Conservation (phyloP, 2,888 invertebrate species). For the Mamestra brassicae region DNA sequence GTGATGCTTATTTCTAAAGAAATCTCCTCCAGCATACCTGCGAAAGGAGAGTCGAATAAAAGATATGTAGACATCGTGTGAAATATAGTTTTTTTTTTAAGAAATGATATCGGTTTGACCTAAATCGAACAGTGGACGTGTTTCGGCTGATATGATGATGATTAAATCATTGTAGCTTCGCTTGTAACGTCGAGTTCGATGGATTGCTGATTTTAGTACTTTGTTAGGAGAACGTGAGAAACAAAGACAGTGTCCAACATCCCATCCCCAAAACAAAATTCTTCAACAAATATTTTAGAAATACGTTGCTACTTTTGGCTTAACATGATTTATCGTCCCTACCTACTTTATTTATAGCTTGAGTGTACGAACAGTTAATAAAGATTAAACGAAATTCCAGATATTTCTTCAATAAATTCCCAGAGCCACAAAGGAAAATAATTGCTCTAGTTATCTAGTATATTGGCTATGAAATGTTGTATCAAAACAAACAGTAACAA, state of each 20-base stretch:
- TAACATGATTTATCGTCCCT: neutral
- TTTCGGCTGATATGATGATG: too few species aligned
- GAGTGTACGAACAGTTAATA: neutral
- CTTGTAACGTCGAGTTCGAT: too few species aligned
- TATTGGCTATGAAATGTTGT: constrained; percentile 2
- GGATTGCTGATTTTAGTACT: too few species aligned
- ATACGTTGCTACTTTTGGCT: neutral
- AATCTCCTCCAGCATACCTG: too few species aligned
- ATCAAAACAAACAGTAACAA: constrained; percentile 6
- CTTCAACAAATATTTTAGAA: too few species aligned
- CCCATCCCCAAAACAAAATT: too few species aligned
- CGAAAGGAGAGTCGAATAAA: too few species aligned
- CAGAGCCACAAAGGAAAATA: constrained; percentile 20
- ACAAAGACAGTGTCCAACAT: too few species aligned
- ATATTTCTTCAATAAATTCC: constrained; percentile 17
- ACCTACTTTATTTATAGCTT: neutral
- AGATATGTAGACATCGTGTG: too few species aligned
- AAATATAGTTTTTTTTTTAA: neutral
- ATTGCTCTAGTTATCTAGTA: neutral
- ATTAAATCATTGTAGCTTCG: too few species aligned
- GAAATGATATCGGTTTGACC: neutral
- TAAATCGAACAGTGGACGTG: neutral
- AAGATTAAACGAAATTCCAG: constrained; percentile 21
- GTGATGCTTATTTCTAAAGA: too few species aligned
- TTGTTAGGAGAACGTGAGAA: too few species aligned